Percentiles rank a stretch among this genome's conserved stretches.
These are phyloP conservation scores for Heterodera carotae DNA, from an alignment of 1,140 invertebrate genomes.

Conservation along the genomic window DNA sequence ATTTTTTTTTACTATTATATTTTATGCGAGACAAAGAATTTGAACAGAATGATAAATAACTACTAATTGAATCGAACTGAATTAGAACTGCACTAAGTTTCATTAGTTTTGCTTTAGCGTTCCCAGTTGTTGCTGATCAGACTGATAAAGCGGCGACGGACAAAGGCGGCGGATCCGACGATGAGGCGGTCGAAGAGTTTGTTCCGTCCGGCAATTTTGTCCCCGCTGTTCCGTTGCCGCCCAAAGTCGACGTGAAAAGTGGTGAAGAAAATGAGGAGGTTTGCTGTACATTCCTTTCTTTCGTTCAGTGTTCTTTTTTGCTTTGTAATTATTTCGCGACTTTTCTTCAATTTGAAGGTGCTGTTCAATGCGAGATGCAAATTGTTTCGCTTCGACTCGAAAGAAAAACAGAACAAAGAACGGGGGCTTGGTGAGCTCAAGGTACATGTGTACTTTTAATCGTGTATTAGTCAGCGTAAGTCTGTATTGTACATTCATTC, in stretches of 20 bases:
- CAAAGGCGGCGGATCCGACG: slow-evolving; percentile 27
- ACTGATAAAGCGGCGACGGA: background rate
- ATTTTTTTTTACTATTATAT: no score
- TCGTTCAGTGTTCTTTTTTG: background rate
- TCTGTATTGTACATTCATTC: no score
- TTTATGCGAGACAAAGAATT: no score
- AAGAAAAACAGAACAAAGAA: slow-evolving; percentile 68
- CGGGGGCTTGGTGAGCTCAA: slow-evolving; percentile 69
- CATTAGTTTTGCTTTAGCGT: background rate
- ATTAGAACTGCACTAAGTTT: background rate
- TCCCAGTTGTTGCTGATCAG: background rate
- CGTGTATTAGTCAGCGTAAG: no score
- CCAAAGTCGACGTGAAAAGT: slow-evolving; percentile 60
- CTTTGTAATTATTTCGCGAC: background rate
- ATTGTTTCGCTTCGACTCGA: slow-evolving; percentile 52
- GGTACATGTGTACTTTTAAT: no score
- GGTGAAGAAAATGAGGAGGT: slow-evolving; percentile 59
- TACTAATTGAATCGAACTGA: no score
- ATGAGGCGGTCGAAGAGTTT: slow-evolving; percentile 40
- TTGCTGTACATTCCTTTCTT: background rate
- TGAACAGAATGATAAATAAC: no score
- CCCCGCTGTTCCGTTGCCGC: slow-evolving; percentile 67
- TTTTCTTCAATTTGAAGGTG: slow-evolving; percentile 38
- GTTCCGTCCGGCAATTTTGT: slow-evolving; percentile 62
- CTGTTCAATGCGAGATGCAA: slow-evolving; percentile 50